Conservation (phyloP, 2,113 vertebrate genomes). For the Camelus dromedarius region DNA sequence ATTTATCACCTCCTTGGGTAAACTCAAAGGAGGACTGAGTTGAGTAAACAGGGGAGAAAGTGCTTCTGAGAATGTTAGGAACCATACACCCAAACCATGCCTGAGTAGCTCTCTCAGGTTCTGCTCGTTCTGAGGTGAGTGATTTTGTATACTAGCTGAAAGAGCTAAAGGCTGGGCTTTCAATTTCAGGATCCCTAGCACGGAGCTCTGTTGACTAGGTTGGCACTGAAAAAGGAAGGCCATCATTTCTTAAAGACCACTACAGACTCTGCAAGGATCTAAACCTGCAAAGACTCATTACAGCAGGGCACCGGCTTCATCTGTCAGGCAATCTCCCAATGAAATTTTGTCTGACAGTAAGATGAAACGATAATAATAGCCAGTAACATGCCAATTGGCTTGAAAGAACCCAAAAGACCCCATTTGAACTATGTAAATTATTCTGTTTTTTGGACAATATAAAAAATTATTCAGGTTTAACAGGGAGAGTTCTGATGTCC, state of each 20-base stretch:
- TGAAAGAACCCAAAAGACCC: neutral
- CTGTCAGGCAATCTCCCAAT: neutral
- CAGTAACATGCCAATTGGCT: neutral
- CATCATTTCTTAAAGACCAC: neutral
- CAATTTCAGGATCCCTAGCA: neutral
- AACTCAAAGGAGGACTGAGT: neutral
- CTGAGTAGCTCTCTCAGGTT: neutral
- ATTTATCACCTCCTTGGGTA: neutral
- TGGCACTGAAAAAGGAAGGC: neutral
- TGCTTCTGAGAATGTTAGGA: neutral
- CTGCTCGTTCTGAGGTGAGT: neutral
- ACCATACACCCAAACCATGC: neutral
- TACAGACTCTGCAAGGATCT: neutral
- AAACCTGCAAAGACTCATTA: neutral
- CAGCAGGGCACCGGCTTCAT: neutral
- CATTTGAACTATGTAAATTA: neutral
- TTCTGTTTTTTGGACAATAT: neutral
- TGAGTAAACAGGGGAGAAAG: neutral
- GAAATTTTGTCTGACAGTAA: neutral
- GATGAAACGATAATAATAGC: neutral
- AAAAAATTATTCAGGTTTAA: constrained; percentile 16
- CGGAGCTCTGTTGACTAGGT: neutral
- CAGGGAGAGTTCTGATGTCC: neutral
- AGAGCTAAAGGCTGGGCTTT: neutral
- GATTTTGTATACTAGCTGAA: neutral